phyloP scores from a whole-genome alignment of 2,797 vertebrate genomes.

The Sebastes kiyomatsui region DNA sequence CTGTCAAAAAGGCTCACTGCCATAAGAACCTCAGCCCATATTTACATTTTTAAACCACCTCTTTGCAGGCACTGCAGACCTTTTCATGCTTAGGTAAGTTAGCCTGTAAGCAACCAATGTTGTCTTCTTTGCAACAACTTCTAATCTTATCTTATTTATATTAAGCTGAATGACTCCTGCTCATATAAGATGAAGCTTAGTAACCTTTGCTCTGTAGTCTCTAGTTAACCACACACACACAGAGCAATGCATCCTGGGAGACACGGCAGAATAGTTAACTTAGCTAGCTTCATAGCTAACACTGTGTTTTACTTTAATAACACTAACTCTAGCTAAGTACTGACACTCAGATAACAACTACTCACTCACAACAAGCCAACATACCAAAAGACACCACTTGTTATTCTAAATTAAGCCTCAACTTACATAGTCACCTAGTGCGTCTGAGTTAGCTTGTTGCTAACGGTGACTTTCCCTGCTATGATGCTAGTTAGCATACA shows the following conservation, averaged over 20 bases:
- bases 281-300: constrained; percentile 53
- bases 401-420: constrained; percentile 6
- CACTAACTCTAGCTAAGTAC: constrained; percentile 5
- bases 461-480: constrained; percentile 75
- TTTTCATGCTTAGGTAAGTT: background rate
- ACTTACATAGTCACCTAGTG: constrained; percentile 18
- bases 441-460: constrained; percentile 62
- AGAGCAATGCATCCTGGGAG: constrained; percentile 5
- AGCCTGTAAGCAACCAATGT: constrained; percentile 22
- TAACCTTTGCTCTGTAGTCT: background rate
- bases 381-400: background rate
- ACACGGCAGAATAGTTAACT: constrained; percentile 17
- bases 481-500: constrained; percentile 17
- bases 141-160: fast-evolving
- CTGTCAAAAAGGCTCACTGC: background rate
- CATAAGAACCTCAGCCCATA: too few species aligned
- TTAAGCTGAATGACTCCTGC: background rate
- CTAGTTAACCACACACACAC: background rate
- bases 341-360: background rate
- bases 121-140: constrained; percentile 26
- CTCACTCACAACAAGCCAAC: background rate
- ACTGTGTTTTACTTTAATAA: constrained; percentile 37
- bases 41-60: background rate
- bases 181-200: background rate
- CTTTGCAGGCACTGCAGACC: background rate